These are phyloP conservation scores for Acinonyx jubatus DNA, from an alignment of 2,113 vertebrate species.

Conservation along the genomic window DNA sequence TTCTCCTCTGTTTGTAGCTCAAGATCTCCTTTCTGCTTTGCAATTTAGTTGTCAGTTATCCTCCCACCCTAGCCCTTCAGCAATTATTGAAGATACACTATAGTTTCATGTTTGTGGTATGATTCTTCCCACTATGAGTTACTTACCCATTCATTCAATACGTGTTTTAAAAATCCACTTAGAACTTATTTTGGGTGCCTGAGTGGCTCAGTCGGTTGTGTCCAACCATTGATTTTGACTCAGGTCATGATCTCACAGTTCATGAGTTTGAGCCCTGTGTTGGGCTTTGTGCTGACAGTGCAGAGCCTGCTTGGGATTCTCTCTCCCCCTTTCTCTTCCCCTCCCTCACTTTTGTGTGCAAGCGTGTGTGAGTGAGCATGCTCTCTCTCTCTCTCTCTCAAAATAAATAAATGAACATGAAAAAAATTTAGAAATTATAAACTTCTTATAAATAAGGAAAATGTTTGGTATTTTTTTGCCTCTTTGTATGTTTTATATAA, in stretches of 20 bases:
- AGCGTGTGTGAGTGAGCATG: too few species aligned
- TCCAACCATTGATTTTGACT: too few species aligned
- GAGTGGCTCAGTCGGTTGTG: too few species aligned
- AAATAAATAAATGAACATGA: too few species aligned
- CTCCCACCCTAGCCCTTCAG: not conserved
- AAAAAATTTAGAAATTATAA: not conserved
- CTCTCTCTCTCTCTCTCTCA: too few species aligned
- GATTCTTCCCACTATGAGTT: not conserved
- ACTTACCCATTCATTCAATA: not conserved
- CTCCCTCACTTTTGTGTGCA: too few species aligned
- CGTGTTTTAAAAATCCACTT: not conserved
- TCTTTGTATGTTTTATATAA: not conserved
- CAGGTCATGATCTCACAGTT: too few species aligned
- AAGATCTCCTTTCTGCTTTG: conserved; percentile 2
- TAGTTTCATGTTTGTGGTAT: not conserved
- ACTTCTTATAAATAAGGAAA: not conserved
- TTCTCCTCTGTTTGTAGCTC: not conserved
- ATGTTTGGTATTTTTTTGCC: not conserved
- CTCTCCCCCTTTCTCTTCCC: too few species aligned
- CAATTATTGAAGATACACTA: not conserved
- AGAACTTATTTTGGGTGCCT: not conserved
- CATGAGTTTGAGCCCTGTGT: too few species aligned
- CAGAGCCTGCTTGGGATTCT: too few species aligned
- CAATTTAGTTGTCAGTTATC: not conserved
- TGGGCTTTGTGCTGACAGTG: too few species aligned